A percentile compares a stretch with the other conserved stretches of the same genome.
These are phyloP conservation scores for Rhincodon typus DNA, from an alignment of 2,797 vertebrate species.

Conservation along the genomic window DNA sequence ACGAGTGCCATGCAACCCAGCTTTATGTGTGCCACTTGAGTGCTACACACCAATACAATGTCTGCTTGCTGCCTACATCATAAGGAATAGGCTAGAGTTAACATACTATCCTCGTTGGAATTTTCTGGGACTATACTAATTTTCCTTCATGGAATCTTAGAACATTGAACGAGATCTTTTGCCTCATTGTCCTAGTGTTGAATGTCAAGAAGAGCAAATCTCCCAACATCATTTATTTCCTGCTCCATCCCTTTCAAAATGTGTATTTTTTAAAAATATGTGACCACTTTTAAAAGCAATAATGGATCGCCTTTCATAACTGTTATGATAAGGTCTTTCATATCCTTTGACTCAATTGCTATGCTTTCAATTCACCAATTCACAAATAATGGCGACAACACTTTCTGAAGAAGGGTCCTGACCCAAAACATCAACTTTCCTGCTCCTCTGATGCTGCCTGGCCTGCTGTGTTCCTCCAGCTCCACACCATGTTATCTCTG, in stretches of 20 bases:
- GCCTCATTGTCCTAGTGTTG: not conserved
- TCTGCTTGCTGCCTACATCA: not conserved
- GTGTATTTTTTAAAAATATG: not conserved
- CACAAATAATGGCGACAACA: not conserved
- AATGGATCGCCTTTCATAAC: not conserved
- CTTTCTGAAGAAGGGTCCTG: not conserved
- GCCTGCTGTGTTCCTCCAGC: too few relatives aligned
- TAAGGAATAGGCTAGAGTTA: not conserved
- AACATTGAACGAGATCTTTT: not conserved
- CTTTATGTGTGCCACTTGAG: too few relatives aligned
- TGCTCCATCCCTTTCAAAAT: not conserved
- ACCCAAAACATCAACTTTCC: too few relatives aligned
- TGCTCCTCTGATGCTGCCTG: too few relatives aligned
- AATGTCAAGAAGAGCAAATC: not conserved
- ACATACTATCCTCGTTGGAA: not conserved
- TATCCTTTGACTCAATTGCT: not conserved
- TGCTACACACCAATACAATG: not conserved
- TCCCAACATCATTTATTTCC: not conserved
- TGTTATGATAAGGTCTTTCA: not conserved
- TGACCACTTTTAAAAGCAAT: not conserved
- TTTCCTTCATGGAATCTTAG: not conserved
- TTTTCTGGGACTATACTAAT: not conserved
- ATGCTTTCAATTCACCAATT: not conserved
- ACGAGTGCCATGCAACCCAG: too few relatives aligned
- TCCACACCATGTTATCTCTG: too few relatives aligned